These are phyloP conservation scores for Alosa sapidissima DNA, from an alignment of 2,797 vertebrate genomes.

Conservation along the genomic window DNA sequence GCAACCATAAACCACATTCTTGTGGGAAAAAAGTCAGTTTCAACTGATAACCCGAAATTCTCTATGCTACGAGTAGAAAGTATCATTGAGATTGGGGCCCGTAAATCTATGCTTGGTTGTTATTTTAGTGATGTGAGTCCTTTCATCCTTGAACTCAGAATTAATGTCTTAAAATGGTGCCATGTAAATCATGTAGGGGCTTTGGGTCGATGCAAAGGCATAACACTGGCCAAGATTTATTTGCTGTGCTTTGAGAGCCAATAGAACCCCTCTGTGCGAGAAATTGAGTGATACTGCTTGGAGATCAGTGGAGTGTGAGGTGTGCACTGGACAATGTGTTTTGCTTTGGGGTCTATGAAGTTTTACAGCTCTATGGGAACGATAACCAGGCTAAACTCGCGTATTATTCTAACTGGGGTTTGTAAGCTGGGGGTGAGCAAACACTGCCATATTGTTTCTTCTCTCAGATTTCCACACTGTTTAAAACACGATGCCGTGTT, in stretches of 20 bases:
- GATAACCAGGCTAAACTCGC: constrained; percentile 43
- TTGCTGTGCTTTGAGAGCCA: constrained; percentile 37
- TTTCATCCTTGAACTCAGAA: constrained; percentile 45
- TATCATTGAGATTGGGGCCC: constrained; percentile 37
- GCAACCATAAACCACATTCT: constrained; percentile 25
- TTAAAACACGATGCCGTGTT: constrained; percentile 56
- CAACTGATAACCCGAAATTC: constrained; percentile 13
- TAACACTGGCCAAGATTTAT: constrained; percentile 46
- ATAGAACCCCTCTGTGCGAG: constrained; percentile 36
- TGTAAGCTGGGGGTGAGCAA: constrained; percentile 47
- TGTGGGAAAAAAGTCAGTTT: neutral
- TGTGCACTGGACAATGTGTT: constrained; percentile 32
- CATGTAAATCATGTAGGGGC: constrained; percentile 46
- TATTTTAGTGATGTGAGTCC: constrained; percentile 43
- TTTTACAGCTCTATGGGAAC: constrained; percentile 53
- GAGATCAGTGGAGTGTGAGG: constrained; percentile 38
- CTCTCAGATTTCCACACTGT: constrained; percentile 55
- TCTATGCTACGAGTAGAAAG: constrained; percentile 33
- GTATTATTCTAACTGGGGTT: constrained; percentile 52
- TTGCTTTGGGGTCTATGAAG: constrained; percentile 39
- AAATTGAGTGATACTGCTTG: constrained; percentile 32
- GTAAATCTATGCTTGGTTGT: constrained; percentile 44
- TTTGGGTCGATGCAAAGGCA: constrained; percentile 39
- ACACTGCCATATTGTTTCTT: constrained; percentile 59
- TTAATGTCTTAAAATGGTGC: constrained; percentile 40